phyloP scores from a whole-genome alignment of 2,113 vertebrate species.

The Oncorhynchus nerka region DNA sequence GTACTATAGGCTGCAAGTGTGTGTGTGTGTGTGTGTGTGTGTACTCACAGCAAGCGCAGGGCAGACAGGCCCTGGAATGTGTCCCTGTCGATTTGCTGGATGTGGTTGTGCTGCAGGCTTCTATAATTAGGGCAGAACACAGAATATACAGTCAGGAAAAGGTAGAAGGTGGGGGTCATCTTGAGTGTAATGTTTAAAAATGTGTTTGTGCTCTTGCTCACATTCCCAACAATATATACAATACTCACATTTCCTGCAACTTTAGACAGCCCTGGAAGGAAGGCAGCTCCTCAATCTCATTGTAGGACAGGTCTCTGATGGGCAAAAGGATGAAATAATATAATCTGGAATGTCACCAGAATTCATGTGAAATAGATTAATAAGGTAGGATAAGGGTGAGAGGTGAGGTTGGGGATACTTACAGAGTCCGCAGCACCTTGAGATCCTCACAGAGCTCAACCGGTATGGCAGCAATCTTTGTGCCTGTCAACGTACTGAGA shows the following conservation, averaged over 20 bases:
- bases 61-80: slow-evolving; percentile 85
- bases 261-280: slow-evolving; percentile 85
- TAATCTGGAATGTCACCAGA: background rate
- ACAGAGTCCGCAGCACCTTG: slow-evolving; percentile 88
- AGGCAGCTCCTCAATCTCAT: slow-evolving; percentile 84
- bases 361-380: background rate
- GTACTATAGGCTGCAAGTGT: background rate
- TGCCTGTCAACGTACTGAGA: slow-evolving; percentile 90
- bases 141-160: background rate
- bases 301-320: slow-evolving; percentile 91
- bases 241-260: slow-evolving; percentile 94
- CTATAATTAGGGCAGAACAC: slow-evolving; percentile 63
- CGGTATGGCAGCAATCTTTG: slow-evolving; percentile 87
- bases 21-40: background rate
- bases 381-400: background rate
- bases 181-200: background rate
- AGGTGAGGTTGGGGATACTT: slow-evolving; percentile 61
- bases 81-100: slow-evolving; percentile 80
- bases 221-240: background rate
- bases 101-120: slow-evolving; percentile 90
- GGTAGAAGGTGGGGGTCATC: background rate
- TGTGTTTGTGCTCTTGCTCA: background rate
- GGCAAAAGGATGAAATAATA: slow-evolving; percentile 8
- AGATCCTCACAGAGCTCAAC: slow-evolving; percentile 86
- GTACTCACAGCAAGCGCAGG: slow-evolving; percentile 88